Evolutionary conservation across 2,888 invertebrate genomes (phyloP).

Genomic region (Plebejus melissa): DNA sequence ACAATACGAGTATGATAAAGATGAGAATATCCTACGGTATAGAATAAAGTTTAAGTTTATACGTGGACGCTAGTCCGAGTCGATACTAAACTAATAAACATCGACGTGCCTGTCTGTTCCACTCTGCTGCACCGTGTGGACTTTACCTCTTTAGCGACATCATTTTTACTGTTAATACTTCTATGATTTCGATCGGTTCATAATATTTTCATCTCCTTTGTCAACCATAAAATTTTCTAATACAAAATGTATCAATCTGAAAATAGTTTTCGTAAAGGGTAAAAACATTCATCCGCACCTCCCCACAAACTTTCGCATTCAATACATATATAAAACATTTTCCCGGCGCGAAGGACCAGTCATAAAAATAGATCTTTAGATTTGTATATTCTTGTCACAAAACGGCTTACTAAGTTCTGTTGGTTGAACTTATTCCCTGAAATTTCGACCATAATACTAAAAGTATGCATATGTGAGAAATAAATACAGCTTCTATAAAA

Average conservation of each 20-base stretch:
- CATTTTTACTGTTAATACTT: too few species aligned
- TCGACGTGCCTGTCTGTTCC: conserved; percentile 11
- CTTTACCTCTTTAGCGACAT: background rate
- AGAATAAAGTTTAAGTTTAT: background rate
- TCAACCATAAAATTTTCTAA: too few species aligned
- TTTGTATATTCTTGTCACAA: background rate
- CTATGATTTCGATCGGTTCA: too few species aligned
- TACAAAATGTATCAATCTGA: too few species aligned
- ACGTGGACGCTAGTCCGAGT: conserved; percentile 3
- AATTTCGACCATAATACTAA: background rate
- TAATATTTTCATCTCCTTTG: too few species aligned
- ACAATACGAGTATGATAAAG: background rate
- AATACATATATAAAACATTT: background rate
- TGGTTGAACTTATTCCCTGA: background rate
- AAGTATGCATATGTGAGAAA: background rate
- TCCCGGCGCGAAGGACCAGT: background rate
- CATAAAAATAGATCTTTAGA: background rate
- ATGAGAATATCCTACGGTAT: background rate
- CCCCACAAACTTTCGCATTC: background rate
- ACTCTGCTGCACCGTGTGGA: background rate
- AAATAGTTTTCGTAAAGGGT: too few species aligned
- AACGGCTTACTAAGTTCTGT: background rate
- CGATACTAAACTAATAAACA: conserved; percentile 22
- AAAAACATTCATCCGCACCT: background rate
- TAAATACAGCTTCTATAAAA: background rate